Percentiles rank a stretch among this genome's conserved stretches.
Evolutionary conservation across 2,113 vertebrate genomes (phyloP).

Genomic region (Nyctibius bracteatus): DNA sequence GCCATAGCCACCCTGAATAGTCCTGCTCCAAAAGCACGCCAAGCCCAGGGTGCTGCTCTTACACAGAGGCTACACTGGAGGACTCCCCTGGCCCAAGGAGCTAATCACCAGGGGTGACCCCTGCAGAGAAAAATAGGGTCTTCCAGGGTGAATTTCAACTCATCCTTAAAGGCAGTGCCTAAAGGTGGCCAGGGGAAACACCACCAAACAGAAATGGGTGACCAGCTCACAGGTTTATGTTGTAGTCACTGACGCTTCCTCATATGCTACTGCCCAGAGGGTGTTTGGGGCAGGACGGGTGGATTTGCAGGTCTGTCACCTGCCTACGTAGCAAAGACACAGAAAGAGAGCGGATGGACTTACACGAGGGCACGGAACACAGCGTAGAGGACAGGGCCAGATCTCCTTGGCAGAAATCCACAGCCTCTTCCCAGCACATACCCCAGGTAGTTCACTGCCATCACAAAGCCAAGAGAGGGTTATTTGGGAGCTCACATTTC

Average conservation of each 20-base stretch:
- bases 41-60: background rate
- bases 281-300: background rate
- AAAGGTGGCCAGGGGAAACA: background rate
- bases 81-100: background rate
- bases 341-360: background rate
- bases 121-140: background rate
- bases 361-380: background rate
- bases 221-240: background rate
- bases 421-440: background rate
- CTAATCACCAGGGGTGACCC: no score
- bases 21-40: background rate
- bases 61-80: background rate
- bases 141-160: background rate
- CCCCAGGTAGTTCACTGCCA: background rate
- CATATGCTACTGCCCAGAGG: accelerated
- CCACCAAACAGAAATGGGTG: background rate
- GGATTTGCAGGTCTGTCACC: background rate
- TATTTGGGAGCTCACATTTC: slow-evolving; percentile 2
- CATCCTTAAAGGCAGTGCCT: background rate
- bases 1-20: background rate
- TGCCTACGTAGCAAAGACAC: accelerated
- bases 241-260: background rate
- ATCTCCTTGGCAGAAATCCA: background rate
- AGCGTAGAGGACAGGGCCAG: background rate
- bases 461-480: background rate